Conservation (phyloP, 2,888 invertebrate genomes). For the Lymantria monacha region DNA sequence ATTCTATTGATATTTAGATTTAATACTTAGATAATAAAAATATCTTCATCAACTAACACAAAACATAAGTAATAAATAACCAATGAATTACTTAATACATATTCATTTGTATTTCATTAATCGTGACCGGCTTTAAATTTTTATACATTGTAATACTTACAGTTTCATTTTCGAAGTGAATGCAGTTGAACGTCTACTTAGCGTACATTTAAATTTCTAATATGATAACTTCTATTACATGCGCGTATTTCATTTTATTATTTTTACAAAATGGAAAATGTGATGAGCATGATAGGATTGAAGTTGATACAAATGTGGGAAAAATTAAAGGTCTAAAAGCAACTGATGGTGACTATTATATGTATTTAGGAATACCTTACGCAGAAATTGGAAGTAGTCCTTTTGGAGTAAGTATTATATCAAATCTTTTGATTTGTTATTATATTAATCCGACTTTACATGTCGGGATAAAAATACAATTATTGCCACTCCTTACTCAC, state of each 20-base stretch:
- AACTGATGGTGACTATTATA: constrained; percentile 6
- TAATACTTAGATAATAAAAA: no score
- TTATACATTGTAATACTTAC: neutral
- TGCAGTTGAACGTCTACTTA: neutral
- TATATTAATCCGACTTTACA: no score
- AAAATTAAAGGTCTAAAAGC: constrained; percentile 6
- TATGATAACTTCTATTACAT: neutral
- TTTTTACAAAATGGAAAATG: neutral
- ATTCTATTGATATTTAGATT: no score
- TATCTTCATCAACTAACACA: neutral
- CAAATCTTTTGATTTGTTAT: no score
- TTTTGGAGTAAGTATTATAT: constrained; percentile 11
- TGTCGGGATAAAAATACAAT: no score
- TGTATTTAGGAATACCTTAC: constrained; percentile 12
- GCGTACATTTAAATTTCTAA: neutral
- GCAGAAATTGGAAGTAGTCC: constrained; percentile 5
- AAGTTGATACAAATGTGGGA: constrained; percentile 1
- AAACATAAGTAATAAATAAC: neutral
- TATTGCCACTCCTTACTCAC: no score
- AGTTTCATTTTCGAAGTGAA: neutral
- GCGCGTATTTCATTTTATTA: neutral
- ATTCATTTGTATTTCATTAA: neutral
- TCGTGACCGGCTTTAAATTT: neutral
- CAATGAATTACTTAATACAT: neutral
- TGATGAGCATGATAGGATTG: neutral